phyloP scores from a whole-genome alignment of 2,797 vertebrate species.

The Coccyzus lansbergi region DNA sequence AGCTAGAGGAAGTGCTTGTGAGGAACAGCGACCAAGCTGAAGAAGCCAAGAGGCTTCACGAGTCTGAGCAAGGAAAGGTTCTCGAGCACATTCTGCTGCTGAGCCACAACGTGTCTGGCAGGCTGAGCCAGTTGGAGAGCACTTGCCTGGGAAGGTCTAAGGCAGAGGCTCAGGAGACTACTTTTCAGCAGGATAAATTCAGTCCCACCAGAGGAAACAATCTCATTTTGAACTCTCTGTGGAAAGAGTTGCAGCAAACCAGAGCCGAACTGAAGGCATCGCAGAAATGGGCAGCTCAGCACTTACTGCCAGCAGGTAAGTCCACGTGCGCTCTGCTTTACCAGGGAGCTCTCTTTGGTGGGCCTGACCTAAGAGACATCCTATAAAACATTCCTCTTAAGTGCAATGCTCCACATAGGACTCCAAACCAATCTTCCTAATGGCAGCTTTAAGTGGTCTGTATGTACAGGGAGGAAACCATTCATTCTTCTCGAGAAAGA shows the following conservation, averaged over 20 bases:
- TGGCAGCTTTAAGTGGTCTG: background rate
- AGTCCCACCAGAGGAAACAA: slow-evolving; percentile 27
- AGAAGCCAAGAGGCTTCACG: slow-evolving; percentile 9
- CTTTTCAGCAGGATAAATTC: slow-evolving; percentile 65
- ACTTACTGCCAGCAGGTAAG: slow-evolving; percentile 87
- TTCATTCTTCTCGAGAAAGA: background rate
- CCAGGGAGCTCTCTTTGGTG: background rate
- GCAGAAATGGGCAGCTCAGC: slow-evolving; percentile 72
- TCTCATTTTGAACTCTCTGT: slow-evolving; percentile 41
- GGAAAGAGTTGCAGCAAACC: slow-evolving; percentile 75
- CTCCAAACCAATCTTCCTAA: background rate
- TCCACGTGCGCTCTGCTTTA: accelerated
- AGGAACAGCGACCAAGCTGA: slow-evolving; percentile 62
- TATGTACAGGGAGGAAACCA: background rate
- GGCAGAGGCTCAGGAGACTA: slow-evolving; percentile 47
- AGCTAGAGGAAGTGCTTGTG: slow-evolving; percentile 75
- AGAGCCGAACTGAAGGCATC: slow-evolving; percentile 74
- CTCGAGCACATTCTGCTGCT: slow-evolving; percentile 81
- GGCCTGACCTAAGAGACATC: too few species aligned
- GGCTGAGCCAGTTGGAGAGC: slow-evolving; percentile 81
- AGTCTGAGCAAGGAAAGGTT: slow-evolving; percentile 51
- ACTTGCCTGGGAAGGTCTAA: slow-evolving; percentile 55
- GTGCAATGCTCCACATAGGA: accelerated
- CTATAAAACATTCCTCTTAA: background rate
- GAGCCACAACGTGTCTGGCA: slow-evolving; percentile 68